Base-by-base conservation (phyloP, 2,888 invertebrate species). In the Caenorhabditis wallacei region DNA sequence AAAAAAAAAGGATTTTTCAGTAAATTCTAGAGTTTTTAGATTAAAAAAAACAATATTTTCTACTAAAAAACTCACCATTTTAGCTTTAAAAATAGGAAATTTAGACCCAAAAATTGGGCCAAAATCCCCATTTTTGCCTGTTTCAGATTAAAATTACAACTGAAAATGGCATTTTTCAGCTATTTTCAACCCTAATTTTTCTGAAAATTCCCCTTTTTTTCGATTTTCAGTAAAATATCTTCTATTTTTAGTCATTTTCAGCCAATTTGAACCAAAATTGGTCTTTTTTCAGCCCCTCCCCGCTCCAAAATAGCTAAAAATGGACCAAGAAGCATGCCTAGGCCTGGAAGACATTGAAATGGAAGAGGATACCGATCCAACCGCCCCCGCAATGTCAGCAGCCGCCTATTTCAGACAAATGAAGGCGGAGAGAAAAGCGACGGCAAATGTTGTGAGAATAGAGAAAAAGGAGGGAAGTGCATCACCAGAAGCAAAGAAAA, bases 301-400 rank as follows among this genome's bases (percentile, higher is more conserved):
- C 8, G 2, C 8, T 11, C 40, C 40, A 13, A 13, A 13, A 13
- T 11, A 40, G 10, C 5, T 8, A 10, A 46, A 64, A 71, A 82
- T 82, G 82, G 82, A 79, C 43, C 83, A 83, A 80, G 83, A 69
- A 80, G 75, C 75, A 30, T 83, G 79, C 57, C 26, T 83, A 16
- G 63, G 51, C 5, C 26, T 35, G 16, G 74, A 79, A 18, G 74
- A 74, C 35, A 72, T 46, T 8, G 40, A 56, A n/a, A 24, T 72
- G 35, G 61, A 54, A 24, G 54, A 54, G 0, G 76, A 61, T 22
- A 48, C n/a, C n/a, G n/a, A n/a, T n/a, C n/a, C 13, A 16, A 53
- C 35, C 16, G 69, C 61, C 18, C 57, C 68, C 0, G 51, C 79
- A 48, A 83, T 74, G 70, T 69, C 83, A 20, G 78, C 79, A 0